Evolutionary conservation across 1,140 invertebrate genomes (phyloP).

Genomic region (Polyergus mexicanus): DNA sequence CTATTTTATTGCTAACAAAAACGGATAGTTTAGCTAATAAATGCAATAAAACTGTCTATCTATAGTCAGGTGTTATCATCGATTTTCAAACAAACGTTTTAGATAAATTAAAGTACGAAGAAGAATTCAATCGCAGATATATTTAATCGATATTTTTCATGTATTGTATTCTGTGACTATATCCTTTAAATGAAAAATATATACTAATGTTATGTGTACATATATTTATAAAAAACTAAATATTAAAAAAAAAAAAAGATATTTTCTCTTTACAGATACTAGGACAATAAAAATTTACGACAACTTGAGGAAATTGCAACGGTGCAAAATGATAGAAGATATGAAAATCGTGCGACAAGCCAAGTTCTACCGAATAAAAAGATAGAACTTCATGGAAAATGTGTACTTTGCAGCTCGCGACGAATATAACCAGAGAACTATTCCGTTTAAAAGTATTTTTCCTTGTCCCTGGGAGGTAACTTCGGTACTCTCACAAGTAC

Average conservation of each 20-base stretch:
- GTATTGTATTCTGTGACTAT: neutral
- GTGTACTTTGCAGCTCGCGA: conserved; percentile 44
- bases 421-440: conserved; percentile 49
- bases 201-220: no score
- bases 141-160: conserved; percentile 26
- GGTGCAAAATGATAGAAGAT: neutral
- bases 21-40: conserved; percentile 13
- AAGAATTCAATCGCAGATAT: neutral
- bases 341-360: conserved; percentile 49
- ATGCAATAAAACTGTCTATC: conserved; percentile 11
- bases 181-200: neutral
- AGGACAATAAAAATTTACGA: conserved; percentile 23
- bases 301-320: conserved; percentile 4
- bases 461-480: conserved; percentile 25
- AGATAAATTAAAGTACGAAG: no score
- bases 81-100: conserved; percentile 16
- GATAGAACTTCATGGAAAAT: conserved; percentile 10
- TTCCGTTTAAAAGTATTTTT: conserved; percentile 40
- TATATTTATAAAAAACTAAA: neutral
- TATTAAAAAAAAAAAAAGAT: neutral
- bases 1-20: conserved; percentile 11
- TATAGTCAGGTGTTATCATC: conserved; percentile 6
- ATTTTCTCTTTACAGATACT: neutral
- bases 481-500: neutral
- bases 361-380: conserved; percentile 45